phyloP scores from a whole-genome alignment of 2,888 invertebrate species.

The Pammene fasciana region DNA sequence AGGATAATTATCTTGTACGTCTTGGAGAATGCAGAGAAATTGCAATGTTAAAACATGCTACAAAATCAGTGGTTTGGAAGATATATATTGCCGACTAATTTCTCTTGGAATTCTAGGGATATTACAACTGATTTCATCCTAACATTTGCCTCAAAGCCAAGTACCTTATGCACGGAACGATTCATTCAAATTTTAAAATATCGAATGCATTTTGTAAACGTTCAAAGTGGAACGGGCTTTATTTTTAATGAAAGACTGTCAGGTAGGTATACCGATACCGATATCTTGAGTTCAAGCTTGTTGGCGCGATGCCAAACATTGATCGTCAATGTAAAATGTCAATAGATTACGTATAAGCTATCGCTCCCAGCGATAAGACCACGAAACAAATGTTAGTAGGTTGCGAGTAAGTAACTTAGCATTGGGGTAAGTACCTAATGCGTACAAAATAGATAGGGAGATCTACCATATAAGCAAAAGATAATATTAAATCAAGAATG shows the following conservation, averaged over 20 bases:
- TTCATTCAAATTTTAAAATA: slow-evolving; percentile 13
- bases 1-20: background rate
- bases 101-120: background rate
- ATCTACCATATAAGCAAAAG: background rate
- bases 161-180: too few species aligned
- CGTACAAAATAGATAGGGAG: background rate
- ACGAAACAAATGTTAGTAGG: slow-evolving; percentile 44
- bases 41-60: background rate
- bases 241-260: slow-evolving; percentile 31
- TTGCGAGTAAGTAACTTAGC: slow-evolving; percentile 43
- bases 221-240: background rate
- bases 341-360: slow-evolving; percentile 51
- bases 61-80: slow-evolving; percentile 1
- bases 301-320: slow-evolving; percentile 69
- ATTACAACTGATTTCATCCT: background rate
- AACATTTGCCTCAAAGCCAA: slow-evolving; percentile 1
- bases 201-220: slow-evolving; percentile 5
- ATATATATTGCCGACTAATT: background rate
- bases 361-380: slow-evolving; percentile 42
- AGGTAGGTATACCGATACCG: slow-evolving; percentile 31
- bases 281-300: slow-evolving; percentile 39
- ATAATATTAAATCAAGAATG: background rate
- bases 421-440: slow-evolving; percentile 9
- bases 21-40: background rate
- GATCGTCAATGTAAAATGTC: slow-evolving; percentile 67